Conservation (phyloP, 1,140 invertebrate genomes). For the Tetragonula clypearis region DNA sequence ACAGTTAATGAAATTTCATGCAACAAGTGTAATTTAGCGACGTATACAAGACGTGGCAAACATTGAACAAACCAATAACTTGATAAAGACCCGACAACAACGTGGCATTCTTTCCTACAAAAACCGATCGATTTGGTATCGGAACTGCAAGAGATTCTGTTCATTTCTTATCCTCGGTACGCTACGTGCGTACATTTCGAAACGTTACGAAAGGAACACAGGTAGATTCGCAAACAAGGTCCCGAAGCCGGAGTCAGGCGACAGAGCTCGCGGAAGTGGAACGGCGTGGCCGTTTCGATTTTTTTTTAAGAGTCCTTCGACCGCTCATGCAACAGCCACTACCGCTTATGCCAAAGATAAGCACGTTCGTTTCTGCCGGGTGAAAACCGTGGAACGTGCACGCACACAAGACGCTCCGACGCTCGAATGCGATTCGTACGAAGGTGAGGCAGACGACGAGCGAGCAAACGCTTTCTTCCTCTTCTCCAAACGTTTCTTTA, state of each 20-base stretch:
- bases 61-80: background rate
- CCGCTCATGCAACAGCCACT: background rate
- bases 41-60: no score
- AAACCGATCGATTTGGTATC: background rate
- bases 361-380: conserved; percentile 29
- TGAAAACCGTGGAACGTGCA: conserved; percentile 51
- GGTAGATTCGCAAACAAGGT: conserved; percentile 21
- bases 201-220: conserved; percentile 13
- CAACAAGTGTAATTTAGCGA: no score
- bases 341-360: conserved; percentile 11
- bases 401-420: background rate
- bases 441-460: conserved; percentile 13
- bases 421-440: background rate
- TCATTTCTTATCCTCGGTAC: background rate
- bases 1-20: no score
- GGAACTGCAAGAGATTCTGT: background rate
- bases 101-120: background rate
- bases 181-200: background rate
- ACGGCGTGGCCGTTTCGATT: conserved; percentile 3
- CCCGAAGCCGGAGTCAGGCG: background rate
- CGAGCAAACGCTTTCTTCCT: conserved; percentile 64
- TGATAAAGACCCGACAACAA: background rate
- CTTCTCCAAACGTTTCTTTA: conserved; percentile 39
- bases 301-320: conserved; percentile 13
- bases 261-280: conserved; percentile 28